These are phyloP conservation scores for Aselliscus stoliczkanus DNA, from an alignment of 2,797 vertebrate genomes.

Conservation along the genomic window DNA sequence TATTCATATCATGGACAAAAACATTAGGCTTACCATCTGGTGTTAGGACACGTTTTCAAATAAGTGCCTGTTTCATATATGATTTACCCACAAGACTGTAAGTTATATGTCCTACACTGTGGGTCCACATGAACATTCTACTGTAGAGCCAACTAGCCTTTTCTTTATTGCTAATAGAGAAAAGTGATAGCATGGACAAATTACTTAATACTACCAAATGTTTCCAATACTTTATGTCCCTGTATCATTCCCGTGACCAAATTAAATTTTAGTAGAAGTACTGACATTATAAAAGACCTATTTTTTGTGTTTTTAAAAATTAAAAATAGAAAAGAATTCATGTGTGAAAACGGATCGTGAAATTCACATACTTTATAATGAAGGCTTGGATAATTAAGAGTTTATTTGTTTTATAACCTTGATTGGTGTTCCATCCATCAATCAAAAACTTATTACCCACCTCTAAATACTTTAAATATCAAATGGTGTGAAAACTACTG, in stretches of 20 bases:
- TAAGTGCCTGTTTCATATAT: background rate
- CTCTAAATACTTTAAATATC: background rate
- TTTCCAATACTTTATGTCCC: background rate
- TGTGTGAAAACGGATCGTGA: background rate
- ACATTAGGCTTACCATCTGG: background rate
- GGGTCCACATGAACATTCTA: background rate
- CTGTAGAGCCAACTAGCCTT: background rate
- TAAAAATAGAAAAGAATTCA: background rate
- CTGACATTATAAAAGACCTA: background rate
- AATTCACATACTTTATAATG: background rate
- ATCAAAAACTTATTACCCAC: background rate
- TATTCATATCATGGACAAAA: slow-evolving; percentile 15
- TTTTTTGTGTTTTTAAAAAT: background rate
- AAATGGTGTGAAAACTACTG: background rate
- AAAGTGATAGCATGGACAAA: background rate
- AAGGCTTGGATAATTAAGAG: slow-evolving; percentile 2
- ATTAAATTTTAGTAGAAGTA: background rate
- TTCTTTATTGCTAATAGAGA: background rate
- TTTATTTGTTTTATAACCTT: slow-evolving; percentile 19
- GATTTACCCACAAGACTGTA: background rate
- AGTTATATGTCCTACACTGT: background rate
- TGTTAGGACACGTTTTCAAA: slow-evolving; percentile 6
- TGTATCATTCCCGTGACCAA: background rate
- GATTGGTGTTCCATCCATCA: background rate
- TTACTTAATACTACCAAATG: background rate